These are phyloP conservation scores for Drosophila mettleri DNA, from an alignment of 2,888 invertebrate species.

Conservation along the genomic window DNA sequence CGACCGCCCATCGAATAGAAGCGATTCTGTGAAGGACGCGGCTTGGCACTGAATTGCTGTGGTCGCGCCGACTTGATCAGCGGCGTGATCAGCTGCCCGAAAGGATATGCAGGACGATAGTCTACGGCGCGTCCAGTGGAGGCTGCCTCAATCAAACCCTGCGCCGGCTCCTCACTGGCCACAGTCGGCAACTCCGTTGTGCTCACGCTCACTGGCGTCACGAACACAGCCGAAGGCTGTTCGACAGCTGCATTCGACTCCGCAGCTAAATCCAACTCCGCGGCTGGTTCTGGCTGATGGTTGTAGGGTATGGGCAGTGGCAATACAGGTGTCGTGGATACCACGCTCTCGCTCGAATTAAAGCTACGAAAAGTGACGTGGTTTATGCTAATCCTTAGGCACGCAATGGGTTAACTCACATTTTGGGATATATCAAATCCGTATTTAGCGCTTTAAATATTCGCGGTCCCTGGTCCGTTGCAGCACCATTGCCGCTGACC, in stretches of 20 bases:
- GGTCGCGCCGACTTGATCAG: constrained; percentile 65
- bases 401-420: constrained; percentile 67
- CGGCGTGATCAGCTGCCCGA: constrained; percentile 82
- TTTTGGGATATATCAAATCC: constrained; percentile 83
- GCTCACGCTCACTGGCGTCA: constrained; percentile 52
- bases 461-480: constrained; percentile 72
- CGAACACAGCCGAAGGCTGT: constrained; percentile 42
- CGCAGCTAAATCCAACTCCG: neutral
- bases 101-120: constrained; percentile 81
- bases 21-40: constrained; percentile 39
- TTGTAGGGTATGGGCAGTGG: constrained; percentile 66
- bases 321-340: constrained; percentile 59
- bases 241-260: neutral
- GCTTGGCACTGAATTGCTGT: constrained; percentile 29
- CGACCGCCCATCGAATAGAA: constrained; percentile 45
- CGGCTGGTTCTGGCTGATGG: constrained; percentile 47
- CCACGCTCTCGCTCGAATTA: constrained; percentile 80
- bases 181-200: neutral
- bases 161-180: constrained; percentile 25
- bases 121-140: constrained; percentile 83
- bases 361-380: constrained; percentile 64
- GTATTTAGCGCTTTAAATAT: constrained; percentile 82
- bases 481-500: constrained; percentile 56
- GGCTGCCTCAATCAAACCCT: constrained; percentile 42
- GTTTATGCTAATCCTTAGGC: neutral